Conservation (phyloP, 2,113 vertebrate species). For the Calonectris borealis region DNA sequence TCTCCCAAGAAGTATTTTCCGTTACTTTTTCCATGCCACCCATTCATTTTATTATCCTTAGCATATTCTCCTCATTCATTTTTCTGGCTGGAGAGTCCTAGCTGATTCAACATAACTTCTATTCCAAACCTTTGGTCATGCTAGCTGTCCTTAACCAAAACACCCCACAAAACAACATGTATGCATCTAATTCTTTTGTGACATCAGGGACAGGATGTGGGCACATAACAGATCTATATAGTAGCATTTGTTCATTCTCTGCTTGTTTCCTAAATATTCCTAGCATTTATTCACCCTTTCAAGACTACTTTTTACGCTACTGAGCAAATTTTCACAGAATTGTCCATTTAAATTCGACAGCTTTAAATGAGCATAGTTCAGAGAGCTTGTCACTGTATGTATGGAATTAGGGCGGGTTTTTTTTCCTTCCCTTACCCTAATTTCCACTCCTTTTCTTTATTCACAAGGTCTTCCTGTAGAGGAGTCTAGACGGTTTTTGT, state of each 20-base stretch:
- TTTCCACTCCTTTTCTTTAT: neutral
- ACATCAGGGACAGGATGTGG: neutral
- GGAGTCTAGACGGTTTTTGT: neutral
- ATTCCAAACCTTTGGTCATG: neutral
- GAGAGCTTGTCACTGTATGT: neutral
- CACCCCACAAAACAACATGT: neutral
- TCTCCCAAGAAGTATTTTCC: neutral
- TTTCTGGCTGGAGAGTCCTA: neutral
- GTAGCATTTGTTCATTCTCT: neutral
- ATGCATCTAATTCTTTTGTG: neutral
- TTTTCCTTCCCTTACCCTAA: neutral
- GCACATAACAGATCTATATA: neutral
- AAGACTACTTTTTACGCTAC: neutral
- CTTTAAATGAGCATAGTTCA: neutral
- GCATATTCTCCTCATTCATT: neutral
- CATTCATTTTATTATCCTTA: neutral
- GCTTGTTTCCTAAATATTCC: neutral
- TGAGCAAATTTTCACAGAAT: neutral
- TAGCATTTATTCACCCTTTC: neutral
- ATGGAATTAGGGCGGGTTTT: neutral
- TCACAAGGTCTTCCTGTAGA: neutral
- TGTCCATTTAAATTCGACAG: neutral
- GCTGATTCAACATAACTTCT: neutral
- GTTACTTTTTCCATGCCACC: neutral
- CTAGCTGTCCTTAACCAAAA: neutral